phyloP scores from a whole-genome alignment of 2,113 vertebrate genomes.

The Microcebus ravelobensis region DNA sequence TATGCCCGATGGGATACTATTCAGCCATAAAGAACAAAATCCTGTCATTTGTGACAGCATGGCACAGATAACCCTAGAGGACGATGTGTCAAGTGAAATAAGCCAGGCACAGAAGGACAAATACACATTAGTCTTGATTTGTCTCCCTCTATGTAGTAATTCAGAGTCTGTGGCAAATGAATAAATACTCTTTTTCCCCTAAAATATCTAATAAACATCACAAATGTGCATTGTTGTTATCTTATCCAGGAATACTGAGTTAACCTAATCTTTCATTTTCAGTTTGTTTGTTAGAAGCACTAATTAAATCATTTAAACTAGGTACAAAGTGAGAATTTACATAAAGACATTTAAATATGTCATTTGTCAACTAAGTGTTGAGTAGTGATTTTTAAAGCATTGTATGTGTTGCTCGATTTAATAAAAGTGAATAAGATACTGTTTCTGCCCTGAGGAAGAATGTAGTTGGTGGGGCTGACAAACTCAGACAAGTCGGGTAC shows the following conservation, averaged over 20 bases:
- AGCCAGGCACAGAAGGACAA: neutral
- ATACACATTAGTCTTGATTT: neutral
- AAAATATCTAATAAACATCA: neutral
- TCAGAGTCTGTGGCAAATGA: neutral
- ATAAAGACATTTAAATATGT: neutral
- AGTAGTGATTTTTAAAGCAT: neutral
- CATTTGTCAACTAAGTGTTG: neutral
- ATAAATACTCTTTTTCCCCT: neutral
- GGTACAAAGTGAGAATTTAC: neutral
- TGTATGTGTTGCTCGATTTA: neutral
- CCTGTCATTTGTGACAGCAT: neutral
- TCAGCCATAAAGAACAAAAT: neutral
- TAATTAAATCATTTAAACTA: neutral
- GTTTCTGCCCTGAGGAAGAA: neutral
- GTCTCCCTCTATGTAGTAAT: neutral
- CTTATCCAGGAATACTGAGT: neutral
- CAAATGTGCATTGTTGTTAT: neutral
- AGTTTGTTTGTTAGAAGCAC: neutral
- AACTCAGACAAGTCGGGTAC: neutral
- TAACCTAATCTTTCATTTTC: neutral
- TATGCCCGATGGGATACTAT: neutral
- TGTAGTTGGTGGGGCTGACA: neutral
- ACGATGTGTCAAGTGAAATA: neutral
- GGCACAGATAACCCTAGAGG: neutral
- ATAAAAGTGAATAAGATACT: neutral